Base-by-base conservation (phyloP, 2,113 vertebrate genomes). In the Gallinago media region DNA sequence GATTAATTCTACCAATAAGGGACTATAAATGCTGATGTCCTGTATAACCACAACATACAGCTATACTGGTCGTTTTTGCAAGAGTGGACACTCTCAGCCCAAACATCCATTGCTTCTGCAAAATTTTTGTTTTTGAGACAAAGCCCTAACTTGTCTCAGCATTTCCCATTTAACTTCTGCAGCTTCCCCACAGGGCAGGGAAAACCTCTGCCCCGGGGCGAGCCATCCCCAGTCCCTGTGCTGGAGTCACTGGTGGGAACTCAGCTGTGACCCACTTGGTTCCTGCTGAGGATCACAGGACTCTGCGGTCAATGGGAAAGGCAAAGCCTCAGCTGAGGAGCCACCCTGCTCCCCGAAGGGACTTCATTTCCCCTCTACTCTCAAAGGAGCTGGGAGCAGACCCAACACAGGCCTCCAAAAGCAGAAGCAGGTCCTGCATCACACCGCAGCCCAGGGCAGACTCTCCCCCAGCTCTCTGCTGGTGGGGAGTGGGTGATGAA, bases 191-290 rank as follows among this genome's bases (percentile, higher is more conserved):
- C 87, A 76, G 67, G 46, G 59, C 62, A 88, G 42, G 68, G 68
- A 20, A 54, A 84, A 84, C 32, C 58, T 85, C 36, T 83, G 85
- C 36, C 49, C 74, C 3, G 0, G 62, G 71, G 38, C 5, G 2
- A 94, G 52, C 38, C n/a, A 9, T 7, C 18, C 2, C 20, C 49
- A 32, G 63, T 56, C 21, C 55, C 27, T 1, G 2, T 1, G 5
- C 87, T 94, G 81, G 81, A 88, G 49, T 68, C 66, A 55, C 50
- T 93, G 78, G 61, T 96, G 93, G 93, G 96, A 95, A 90, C 34
- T 75, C 68, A 71, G 65, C 75, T 94, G 50, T 22, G 26, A 71
- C 56, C 34, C 1, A 1, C 65, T 56, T 15, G 55, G 46, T 32
- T 88, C 92, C 83, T 85, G 92, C 73, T 95, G 95, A 52, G 85